A percentile compares a stretch with the other conserved stretches of the same genome.
Evolutionary conservation across 2,113 vertebrate genomes (phyloP).

Genomic region (Beaufortia kweichowensis): DNA sequence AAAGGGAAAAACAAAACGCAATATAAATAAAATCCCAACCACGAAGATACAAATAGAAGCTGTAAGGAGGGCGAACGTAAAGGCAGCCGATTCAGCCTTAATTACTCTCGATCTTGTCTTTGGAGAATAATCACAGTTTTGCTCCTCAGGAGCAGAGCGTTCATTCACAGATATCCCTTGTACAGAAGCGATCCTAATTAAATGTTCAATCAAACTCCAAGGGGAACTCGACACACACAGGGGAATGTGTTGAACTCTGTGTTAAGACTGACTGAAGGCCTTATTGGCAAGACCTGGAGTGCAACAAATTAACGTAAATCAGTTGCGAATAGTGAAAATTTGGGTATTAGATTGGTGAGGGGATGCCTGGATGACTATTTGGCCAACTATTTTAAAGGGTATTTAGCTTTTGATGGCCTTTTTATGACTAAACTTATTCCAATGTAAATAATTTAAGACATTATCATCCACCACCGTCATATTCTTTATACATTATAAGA

Average conservation of each 20-base stretch:
- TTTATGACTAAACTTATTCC: too few species aligned
- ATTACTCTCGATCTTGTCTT: conserved; percentile 62
- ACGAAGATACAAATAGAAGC: conserved; percentile 33
- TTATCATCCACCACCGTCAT: too few species aligned
- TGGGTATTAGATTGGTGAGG: too few species aligned
- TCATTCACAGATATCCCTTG: conserved; percentile 28
- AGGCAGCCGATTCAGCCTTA: conserved; percentile 62
- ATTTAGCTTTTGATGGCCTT: too few species aligned
- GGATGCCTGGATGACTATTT: too few species aligned
- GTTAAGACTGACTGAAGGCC: background rate
- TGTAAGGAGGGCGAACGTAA: conserved; percentile 3
- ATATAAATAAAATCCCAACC: conserved; percentile 19
- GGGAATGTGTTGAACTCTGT: background rate
- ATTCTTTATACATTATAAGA: too few species aligned
- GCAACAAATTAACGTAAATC: background rate
- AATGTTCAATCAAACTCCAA: conserved; percentile 53
- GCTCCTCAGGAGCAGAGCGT: background rate
- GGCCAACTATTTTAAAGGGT: too few species aligned
- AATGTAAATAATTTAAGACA: too few species aligned
- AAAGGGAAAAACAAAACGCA: background rate
- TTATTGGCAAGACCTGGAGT: background rate
- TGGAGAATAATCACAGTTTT: conserved; percentile 57
- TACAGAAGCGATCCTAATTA: conserved; percentile 65
- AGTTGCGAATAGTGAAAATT: background rate
- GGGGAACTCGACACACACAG: conserved; percentile 15